Percentiles rank a stretch among this genome's conserved stretches.
Evolutionary conservation across 1,140 invertebrate species (phyloP).

Genomic region (Anagrus nilaparvatae): DNA sequence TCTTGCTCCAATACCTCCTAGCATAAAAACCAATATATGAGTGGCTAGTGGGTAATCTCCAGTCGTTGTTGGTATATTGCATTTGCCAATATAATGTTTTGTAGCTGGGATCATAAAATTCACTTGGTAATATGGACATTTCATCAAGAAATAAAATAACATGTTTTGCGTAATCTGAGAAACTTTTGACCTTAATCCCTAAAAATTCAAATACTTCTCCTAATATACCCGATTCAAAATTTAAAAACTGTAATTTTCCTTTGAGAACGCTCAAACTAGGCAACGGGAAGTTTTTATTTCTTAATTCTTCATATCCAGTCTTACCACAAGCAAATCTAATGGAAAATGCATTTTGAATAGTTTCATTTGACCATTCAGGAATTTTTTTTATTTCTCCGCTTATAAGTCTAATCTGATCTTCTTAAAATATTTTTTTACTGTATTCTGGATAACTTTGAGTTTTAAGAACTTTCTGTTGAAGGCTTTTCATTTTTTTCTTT

Average conservation of each 20-base stretch:
- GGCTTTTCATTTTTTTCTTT: neutral
- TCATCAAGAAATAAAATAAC: slow-evolving; percentile 12
- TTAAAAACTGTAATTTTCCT: slow-evolving; percentile 11
- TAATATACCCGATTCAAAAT: slow-evolving; percentile 12
- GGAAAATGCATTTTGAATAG: slow-evolving; percentile 12
- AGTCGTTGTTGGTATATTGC: neutral
- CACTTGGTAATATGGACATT: slow-evolving; percentile 1
- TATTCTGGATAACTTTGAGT: neutral
- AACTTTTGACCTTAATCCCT: slow-evolving; percentile 8
- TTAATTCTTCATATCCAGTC: slow-evolving; percentile 11
- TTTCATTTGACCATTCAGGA: slow-evolving; percentile 8
- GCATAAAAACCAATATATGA: slow-evolving; percentile 14
- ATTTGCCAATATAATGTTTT: neutral
- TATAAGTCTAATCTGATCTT: neutral
- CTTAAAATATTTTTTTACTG: neutral
- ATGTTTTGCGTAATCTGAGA: slow-evolving; percentile 8
- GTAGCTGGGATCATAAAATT: neutral
- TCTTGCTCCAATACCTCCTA: slow-evolving; percentile 8
- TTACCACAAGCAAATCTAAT: slow-evolving; percentile 10
- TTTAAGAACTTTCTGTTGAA: neutral
- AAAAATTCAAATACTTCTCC: slow-evolving; percentile 12
- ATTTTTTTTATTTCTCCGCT: neutral
- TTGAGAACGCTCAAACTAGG: slow-evolving; percentile 13
- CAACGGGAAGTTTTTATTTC: slow-evolving; percentile 8
- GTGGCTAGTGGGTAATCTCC: too few species aligned